A percentile compares a stretch with the other conserved stretches of the same genome.
Evolutionary conservation across 2,797 vertebrate species (phyloP).

Genomic region (Erethizon dorsatum): DNA sequence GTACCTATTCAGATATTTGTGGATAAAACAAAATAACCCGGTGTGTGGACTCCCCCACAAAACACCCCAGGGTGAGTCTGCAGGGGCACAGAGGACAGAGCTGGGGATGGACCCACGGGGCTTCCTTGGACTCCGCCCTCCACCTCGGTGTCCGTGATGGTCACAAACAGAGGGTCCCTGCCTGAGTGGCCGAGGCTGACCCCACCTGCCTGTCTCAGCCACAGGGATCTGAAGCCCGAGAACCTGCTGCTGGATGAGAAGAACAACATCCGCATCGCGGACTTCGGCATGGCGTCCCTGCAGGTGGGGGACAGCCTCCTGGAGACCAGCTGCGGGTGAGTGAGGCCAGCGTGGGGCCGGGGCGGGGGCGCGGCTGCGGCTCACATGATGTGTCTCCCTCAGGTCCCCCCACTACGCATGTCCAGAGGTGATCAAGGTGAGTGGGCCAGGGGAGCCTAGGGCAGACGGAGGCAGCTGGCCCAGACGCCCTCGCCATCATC

Average conservation of each 20-base stretch:
- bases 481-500: fast-evolving
- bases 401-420: constrained; percentile 91
- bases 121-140: neutral
- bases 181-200: neutral
- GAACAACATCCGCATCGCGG: constrained; percentile 97
- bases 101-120: fast-evolving
- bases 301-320: constrained; percentile 97
- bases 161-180: neutral
- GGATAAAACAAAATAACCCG: fast-evolving
- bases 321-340: constrained; percentile 97
- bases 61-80: neutral
- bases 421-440: constrained; percentile 91
- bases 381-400: constrained; percentile 71
- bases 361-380: neutral
- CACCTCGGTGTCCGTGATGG: neutral
- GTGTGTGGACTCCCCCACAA: neutral
- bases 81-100: neutral
- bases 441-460: neutral
- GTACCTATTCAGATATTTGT: neutral
- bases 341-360: constrained; percentile 30
- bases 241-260: constrained; percentile 97
- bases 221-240: constrained; percentile 97
- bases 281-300: constrained; percentile 97
- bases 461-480: fast-evolving
- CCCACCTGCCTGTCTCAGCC: constrained; percentile 87